These are phyloP conservation scores for Syngnathoides biaculeatus DNA, from an alignment of 2,113 vertebrate species.

Conservation along the genomic window DNA sequence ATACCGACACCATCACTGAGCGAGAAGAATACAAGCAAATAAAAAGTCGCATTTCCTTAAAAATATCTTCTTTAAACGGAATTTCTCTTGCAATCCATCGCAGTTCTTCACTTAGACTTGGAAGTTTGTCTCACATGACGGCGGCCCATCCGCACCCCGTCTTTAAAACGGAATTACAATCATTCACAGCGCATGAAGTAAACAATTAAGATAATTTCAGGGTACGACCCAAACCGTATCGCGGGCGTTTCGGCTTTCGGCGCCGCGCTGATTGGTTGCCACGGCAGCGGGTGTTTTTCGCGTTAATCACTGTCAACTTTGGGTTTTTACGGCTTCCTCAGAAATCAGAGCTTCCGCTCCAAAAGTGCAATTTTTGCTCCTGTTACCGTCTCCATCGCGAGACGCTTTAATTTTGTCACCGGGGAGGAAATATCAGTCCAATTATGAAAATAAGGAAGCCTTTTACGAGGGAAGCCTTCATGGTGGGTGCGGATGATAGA, in stretches of 20 bases:
- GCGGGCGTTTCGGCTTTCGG: conserved; percentile 36
- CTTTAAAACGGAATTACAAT: conserved; percentile 54
- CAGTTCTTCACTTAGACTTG: background rate
- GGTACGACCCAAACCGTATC: conserved; percentile 33
- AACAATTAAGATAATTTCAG: conserved; percentile 60
- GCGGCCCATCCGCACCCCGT: conserved; percentile 32
- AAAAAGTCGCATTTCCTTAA: background rate
- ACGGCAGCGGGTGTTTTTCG: conserved; percentile 66
- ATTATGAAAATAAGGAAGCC: conserved; percentile 29
- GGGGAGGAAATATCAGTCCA: conserved; percentile 45
- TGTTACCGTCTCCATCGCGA: conserved; percentile 55
- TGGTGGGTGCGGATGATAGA: conserved; percentile 23
- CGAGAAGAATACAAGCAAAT: background rate
- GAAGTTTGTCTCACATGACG: conserved; percentile 5
- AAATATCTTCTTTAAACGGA: background rate
- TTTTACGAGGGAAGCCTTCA: conserved; percentile 24
- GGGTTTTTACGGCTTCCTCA: conserved; percentile 59
- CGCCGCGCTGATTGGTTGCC: conserved; percentile 55
- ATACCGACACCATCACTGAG: too few relatives aligned
- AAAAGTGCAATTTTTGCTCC: conserved; percentile 53
- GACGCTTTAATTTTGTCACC: conserved; percentile 49
- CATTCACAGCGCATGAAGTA: conserved; percentile 43
- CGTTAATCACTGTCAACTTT: conserved; percentile 64
- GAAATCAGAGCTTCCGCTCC: conserved; percentile 64
- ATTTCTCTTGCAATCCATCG: background rate